Percentiles rank a stretch among this genome's conserved stretches.
Conservation (phyloP, 2,888 invertebrate species). For the Pardosa pseudoannulata region DNA sequence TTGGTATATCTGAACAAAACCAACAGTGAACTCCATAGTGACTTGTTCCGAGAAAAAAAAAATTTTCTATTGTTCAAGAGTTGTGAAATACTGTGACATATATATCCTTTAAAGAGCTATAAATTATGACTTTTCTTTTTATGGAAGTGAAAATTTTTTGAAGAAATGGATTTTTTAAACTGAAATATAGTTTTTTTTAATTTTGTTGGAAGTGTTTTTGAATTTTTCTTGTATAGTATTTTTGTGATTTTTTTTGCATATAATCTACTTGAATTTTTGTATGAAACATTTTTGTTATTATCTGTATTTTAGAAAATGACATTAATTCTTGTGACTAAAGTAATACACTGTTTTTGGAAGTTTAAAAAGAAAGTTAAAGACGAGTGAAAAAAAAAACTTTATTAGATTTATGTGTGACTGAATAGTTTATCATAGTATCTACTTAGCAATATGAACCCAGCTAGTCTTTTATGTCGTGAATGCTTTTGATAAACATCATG, state of each 20-base stretch:
- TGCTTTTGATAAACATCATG: neutral
- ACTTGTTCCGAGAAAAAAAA: neutral
- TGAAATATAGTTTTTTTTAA: neutral
- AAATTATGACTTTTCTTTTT: conserved; percentile 9
- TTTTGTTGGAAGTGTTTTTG: conserved; percentile 45
- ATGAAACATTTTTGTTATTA: conserved; percentile 26
- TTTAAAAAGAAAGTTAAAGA: neutral
- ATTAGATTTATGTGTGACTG: neutral
- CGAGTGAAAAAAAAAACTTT: neutral
- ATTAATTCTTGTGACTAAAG: neutral
- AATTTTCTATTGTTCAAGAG: conserved; percentile 24
- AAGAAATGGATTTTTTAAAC: conserved; percentile 37
- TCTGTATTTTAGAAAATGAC: neutral
- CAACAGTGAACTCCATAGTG: neutral
- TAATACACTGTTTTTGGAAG: neutral
- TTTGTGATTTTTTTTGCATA: conserved; percentile 37
- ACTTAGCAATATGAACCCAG: neutral
- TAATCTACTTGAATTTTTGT: conserved; percentile 30
- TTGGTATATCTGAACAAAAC: neutral
- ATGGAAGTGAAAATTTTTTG: conserved; percentile 33
- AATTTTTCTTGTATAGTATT: conserved; percentile 35
- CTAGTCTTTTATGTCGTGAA: neutral
- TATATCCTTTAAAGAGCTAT: neutral
- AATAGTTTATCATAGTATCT: conserved; percentile 1
- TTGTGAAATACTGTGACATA: neutral